Evolutionary conservation across 1,140 invertebrate genomes (phyloP).

Genomic region (Mactra quadrangularis): DNA sequence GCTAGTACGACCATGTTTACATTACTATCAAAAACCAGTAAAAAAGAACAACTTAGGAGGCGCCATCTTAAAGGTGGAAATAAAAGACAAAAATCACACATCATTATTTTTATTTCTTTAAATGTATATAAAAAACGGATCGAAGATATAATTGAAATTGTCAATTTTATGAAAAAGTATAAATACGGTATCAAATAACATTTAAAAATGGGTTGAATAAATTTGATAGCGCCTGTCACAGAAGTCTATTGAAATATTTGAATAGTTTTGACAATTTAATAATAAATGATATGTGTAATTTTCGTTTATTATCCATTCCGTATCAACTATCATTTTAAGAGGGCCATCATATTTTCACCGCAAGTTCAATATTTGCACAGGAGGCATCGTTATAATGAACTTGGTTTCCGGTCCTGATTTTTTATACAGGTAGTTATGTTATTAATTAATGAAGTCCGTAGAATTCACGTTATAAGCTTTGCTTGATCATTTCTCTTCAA

Average conservation of each 20-base stretch:
- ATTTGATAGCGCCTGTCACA: constrained; percentile 7
- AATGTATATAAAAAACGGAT: no score
- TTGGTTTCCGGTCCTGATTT: no score
- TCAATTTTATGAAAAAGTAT: neutral
- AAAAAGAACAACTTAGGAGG: no score
- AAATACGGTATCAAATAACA: neutral
- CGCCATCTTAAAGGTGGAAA: no score
- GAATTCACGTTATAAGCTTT: no score
- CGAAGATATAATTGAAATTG: neutral
- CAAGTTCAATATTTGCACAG: neutral
- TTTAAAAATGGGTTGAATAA: neutral
- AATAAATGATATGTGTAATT: constrained; percentile 45
- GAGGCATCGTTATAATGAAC: no score
- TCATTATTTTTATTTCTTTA: neutral
- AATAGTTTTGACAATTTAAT: constrained; percentile 58
- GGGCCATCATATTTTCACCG: neutral
- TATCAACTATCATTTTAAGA: constrained; percentile 40
- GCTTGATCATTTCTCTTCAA: no score
- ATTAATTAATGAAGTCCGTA: no score
- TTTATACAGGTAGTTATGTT: no score
- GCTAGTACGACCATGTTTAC: no score
- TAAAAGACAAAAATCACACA: neutral
- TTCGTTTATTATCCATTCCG: neutral
- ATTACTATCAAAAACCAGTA: no score
- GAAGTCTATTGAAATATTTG: constrained; percentile 15